Conservation (phyloP, 2,888 invertebrate genomes). For the Pammene aurita region DNA sequence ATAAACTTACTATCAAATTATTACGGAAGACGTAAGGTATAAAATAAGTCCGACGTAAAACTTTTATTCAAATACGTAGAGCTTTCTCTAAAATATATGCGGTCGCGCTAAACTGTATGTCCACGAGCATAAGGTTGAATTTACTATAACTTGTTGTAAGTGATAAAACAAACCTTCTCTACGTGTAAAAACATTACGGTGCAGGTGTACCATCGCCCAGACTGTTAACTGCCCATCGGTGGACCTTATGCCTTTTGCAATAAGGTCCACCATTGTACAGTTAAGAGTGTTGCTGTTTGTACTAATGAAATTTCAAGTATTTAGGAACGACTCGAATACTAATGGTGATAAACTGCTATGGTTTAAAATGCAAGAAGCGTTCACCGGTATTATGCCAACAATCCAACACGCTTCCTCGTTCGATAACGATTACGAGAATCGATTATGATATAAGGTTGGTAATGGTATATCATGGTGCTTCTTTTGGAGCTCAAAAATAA, state of each 20-base stretch:
- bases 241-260: no score
- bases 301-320: constrained; percentile 33
- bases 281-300: no score
- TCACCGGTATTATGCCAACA: not conserved
- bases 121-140: not conserved
- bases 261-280: no score
- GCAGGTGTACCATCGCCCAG: no score
- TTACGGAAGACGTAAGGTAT: no score
- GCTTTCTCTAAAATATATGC: not conserved
- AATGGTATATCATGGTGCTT: no score
- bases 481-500: no score
- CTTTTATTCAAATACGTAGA: not conserved
- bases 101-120: not conserved
- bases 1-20: no score
- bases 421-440: not conserved
- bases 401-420: constrained; percentile 14
- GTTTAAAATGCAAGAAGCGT: constrained; percentile 18
- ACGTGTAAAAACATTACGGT: not conserved
- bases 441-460: not conserved
- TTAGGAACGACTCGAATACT: constrained; percentile 33
- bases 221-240: no score
- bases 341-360: constrained; percentile 13
- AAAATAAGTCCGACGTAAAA: no score
- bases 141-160: not conserved
- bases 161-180: not conserved